These are phyloP conservation scores for Drosophila atroscutellata DNA, from an alignment of 2,888 invertebrate genomes.

Conservation along the genomic window DNA sequence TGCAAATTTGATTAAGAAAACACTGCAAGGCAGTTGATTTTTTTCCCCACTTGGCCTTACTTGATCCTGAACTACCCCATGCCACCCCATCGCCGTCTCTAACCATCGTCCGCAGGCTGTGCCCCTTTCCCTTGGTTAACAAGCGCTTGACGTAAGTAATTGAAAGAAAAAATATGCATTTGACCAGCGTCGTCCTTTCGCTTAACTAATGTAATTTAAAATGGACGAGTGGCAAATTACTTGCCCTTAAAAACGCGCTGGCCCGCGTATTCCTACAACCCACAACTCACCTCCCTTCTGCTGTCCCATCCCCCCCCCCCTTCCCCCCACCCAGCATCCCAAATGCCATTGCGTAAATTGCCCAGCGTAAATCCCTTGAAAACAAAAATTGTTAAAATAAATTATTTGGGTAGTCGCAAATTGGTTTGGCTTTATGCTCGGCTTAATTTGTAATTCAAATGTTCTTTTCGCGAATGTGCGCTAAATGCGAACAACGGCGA, in stretches of 20 bases:
- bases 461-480: conserved; percentile 36
- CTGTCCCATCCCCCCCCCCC: too few relatives aligned
- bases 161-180: conserved; percentile 75
- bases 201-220: conserved; percentile 78
- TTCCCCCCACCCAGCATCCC: neutral
- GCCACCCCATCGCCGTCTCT: neutral
- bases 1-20: conserved; percentile 77
- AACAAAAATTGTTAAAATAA: conserved; percentile 71
- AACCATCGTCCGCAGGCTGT: neutral
- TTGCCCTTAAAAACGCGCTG: conserved; percentile 63
- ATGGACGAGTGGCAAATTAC: conserved; percentile 80
- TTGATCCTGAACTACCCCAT: conserved; percentile 18
- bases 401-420: conserved; percentile 74
- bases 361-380: conserved; percentile 69
- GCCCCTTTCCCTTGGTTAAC: neutral
- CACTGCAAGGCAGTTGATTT: conserved; percentile 55
- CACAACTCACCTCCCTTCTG: neutral
- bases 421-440: conserved; percentile 66
- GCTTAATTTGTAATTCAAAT: conserved; percentile 79
- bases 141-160: conserved; percentile 55
- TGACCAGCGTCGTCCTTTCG: conserved; percentile 60
- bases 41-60: conserved; percentile 12
- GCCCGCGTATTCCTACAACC: conserved; percentile 15
- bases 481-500: conserved; percentile 36
- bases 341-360: conserved; percentile 66